Evolutionary conservation across 1,140 invertebrate species (phyloP), one percentile per base, ranked within the genome.

Genomic region (Sycophaga agraensis): DNA sequence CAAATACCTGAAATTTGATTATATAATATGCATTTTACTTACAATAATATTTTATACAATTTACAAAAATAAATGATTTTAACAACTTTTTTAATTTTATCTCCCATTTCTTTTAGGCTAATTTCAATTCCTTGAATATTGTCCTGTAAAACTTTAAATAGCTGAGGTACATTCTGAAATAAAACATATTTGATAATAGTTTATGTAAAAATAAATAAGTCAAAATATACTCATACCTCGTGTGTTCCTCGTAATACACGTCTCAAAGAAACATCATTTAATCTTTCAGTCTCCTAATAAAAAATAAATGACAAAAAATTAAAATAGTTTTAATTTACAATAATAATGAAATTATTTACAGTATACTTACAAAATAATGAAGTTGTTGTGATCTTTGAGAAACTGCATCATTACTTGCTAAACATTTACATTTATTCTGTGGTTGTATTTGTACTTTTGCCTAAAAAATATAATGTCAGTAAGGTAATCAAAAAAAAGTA

Each of bases 1-100:
- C 68, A 17, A 31, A 54, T 49, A 69, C 61, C 75, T 77, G 16
- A 12, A 70, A 54, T 31, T 24, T 45, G 22, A 31, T 19, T 19
- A n/a, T 31, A 54, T 16, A 49, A 43, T 28, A 22, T 35, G 22
- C 6, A 31, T n/a, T 9, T 28, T 14, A 16, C 7, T 16, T 16
- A 8, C 3, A 37, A 2, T 37, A n/a, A 17, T 24, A 11, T n/a
- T 2, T 39, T 24, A 12, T 22, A 4, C 16, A 24, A 40, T 1
- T 12, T 26, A 17, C 5, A 5, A 28, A 11, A 40, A 56, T 19
- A 42, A 37, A 46, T 19, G 28, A 40, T 21, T 74, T 70, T 64
- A 54, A 76, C 75, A 66, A 72, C 55, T 59, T 58, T 67, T 61
- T 71, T 76, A 39, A 77, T 26, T 56, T 68, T 67, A 62, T 55